Percentiles rank a stretch among this genome's conserved stretches.
Conservation (phyloP, 2,113 vertebrate genomes). For the Pygoscelis adeliae region DNA sequence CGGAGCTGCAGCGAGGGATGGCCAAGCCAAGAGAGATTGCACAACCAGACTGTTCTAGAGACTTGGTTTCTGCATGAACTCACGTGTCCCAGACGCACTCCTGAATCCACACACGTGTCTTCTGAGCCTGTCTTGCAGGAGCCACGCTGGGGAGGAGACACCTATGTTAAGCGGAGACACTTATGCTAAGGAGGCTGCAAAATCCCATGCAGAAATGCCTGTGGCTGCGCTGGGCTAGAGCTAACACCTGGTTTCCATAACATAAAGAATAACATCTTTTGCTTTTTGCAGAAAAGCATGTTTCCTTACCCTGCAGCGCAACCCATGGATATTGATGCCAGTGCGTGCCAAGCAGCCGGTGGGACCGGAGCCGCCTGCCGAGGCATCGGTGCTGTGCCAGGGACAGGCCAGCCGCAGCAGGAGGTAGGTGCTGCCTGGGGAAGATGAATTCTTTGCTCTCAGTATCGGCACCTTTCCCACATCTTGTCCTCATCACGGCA, state of each 20-base stretch:
- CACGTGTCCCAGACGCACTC: neutral
- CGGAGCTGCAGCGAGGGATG: neutral
- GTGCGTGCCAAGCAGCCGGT: rapidly evolving
- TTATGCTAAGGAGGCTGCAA: neutral
- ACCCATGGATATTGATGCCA: neutral
- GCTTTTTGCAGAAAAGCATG: neutral
- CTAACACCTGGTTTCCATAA: neutral
- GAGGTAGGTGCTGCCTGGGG: neutral
- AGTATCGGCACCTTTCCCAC: neutral
- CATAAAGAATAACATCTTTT: neutral
- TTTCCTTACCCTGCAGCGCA: rapidly evolving
- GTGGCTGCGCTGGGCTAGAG: neutral
- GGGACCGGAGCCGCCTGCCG: neutral
- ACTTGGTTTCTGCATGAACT: neutral
- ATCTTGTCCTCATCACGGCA: rapidly evolving
- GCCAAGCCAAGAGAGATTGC: neutral
- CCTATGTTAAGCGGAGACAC: neutral
- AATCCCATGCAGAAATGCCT: rapidly evolving
- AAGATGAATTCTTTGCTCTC: neutral
- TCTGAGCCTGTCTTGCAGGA: neutral
- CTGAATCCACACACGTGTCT: neutral
- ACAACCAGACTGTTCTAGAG: neutral
- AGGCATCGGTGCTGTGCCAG: neutral
- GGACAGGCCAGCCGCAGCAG: rapidly evolving
- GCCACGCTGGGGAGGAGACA: neutral